These are phyloP conservation scores for Lutjanus argentimaculatus DNA, from an alignment of 2,797 vertebrate genomes.

Conservation along the genomic window DNA sequence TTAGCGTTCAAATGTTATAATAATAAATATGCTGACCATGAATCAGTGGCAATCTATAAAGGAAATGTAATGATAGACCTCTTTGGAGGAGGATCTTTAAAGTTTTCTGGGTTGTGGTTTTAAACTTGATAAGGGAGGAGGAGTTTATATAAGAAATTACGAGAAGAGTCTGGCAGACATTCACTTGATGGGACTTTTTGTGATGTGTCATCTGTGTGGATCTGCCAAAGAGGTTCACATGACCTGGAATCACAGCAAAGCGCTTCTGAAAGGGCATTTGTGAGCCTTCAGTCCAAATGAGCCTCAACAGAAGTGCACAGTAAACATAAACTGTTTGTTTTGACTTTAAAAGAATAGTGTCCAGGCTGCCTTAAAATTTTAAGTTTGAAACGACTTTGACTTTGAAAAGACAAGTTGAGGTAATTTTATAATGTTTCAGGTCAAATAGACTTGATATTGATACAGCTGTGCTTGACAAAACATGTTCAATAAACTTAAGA, in stretches of 20 bases:
- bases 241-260: slow-evolving; percentile 49
- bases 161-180: slow-evolving; percentile 42
- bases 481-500: too few species aligned
- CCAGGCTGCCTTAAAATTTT: too few species aligned
- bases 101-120: slow-evolving; percentile 45
- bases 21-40: slow-evolving; percentile 36
- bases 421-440: too few species aligned
- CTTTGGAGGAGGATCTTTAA: slow-evolving; percentile 30
- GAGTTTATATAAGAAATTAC: slow-evolving; percentile 43
- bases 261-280: slow-evolving; percentile 28
- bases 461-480: too few species aligned
- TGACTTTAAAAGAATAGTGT: too few species aligned
- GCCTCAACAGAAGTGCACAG: neutral
- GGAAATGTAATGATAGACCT: slow-evolving; percentile 31
- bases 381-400: too few species aligned
- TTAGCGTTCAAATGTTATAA: slow-evolving; percentile 27
- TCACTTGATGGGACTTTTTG: slow-evolving; percentile 26
- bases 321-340: too few species aligned
- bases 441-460: too few species aligned
- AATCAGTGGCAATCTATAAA: slow-evolving; percentile 29
- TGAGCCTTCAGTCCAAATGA: slow-evolving; percentile 14
- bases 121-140: slow-evolving; percentile 36
- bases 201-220: slow-evolving; percentile 33
- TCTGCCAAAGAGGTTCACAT: slow-evolving; percentile 43
- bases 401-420: too few species aligned